Evolutionary conservation across 37 sponge, comb jelly and placozoan species (phyloP), one percentile per base, ranked within the genome.

Genomic region (Oopsacas minuta): DNA sequence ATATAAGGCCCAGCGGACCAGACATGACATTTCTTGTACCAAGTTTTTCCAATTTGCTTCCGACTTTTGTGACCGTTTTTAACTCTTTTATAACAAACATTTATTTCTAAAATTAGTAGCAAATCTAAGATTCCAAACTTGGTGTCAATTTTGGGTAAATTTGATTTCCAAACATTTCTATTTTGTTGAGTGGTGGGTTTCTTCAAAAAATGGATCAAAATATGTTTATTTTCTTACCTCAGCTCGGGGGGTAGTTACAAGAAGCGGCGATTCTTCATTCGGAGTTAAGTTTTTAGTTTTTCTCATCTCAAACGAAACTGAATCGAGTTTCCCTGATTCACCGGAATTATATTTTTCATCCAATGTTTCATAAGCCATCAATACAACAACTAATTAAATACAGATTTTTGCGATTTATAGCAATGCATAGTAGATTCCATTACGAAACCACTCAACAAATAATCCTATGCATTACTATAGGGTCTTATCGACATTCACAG

Each of bases 331-430:
- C 28, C 75, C 75, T 32, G 75, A 61, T 20, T 61, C 22, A 25
- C 75, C 75, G 1, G 75, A 61, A 12, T 25, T 12, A 3, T 20
- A 61, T 61, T 34, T 61, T 3, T 61, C 75, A 61, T 61, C 75
- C 75, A 61, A 61, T 61, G 75, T 61, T n/a, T 61, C 17, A 61
- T 61, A 61, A 5, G 75, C 75, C 75, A 61, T 61, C 15, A 42
- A 17, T 42, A 42, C 49, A 17, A 15, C 15, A 17, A 42, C 49
- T 42, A 42, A 42, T 42, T 42, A 15, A 42, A 15, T 42, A 17
- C 12, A 42, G 49, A 17, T 42, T 42, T 42, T 17, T 42, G 15
- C 15, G 49, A 42, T 42, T 42, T 42, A 42, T 15, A 42, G 49
- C 49, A 42, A 15, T 42, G 49, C 49, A 42, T 42, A 42, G 49